Percentiles rank a stretch among this genome's conserved stretches.
These are phyloP conservation scores for Gadopsis marmoratus DNA, from an alignment of 2,797 vertebrate species.

Conservation along the genomic window DNA sequence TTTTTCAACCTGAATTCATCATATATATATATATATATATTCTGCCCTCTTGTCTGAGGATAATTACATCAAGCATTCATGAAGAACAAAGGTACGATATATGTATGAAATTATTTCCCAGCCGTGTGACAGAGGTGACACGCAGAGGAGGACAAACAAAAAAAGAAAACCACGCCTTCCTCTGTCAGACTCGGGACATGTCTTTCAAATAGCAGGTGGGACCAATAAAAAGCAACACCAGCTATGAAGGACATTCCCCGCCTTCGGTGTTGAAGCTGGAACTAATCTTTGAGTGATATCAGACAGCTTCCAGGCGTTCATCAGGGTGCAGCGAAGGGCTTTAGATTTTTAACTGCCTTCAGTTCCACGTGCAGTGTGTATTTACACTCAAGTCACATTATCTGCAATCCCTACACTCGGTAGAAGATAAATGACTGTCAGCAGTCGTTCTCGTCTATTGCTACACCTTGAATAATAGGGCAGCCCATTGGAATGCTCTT, in stretches of 20 bases:
- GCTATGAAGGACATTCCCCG: slow-evolving; percentile 13
- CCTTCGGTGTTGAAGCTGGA: not conserved
- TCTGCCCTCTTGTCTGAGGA: slow-evolving; percentile 33
- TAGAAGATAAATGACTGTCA: slow-evolving; percentile 24
- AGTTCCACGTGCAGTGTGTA: slow-evolving; percentile 30
- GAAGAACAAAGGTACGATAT: slow-evolving; percentile 50
- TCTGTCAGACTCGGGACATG: slow-evolving; percentile 5
- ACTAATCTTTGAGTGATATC: slow-evolving; percentile 27
- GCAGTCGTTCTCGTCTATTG: slow-evolving; percentile 19
- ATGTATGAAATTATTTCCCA: slow-evolving; percentile 36
- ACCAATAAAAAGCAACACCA: not conserved
- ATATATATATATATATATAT: slow-evolving; percentile 1
- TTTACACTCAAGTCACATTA: slow-evolving; percentile 41
- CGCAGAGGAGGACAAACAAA: slow-evolving; percentile 1
- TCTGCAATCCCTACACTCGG: slow-evolving; percentile 24
- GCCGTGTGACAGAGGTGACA: slow-evolving; percentile 22
- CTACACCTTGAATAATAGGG: slow-evolving; percentile 14
- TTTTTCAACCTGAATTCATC: slow-evolving; percentile 59
- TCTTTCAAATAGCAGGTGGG: slow-evolving; percentile 12
- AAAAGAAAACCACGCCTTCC: too few relatives aligned
- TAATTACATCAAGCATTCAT: slow-evolving; percentile 75
- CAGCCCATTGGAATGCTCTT: not conserved
- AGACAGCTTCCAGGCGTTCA: slow-evolving; percentile 27
- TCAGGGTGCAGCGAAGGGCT: slow-evolving; percentile 55
- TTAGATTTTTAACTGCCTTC: slow-evolving; percentile 52